phyloP scores from a whole-genome alignment of 2,797 vertebrate species.

The Austrolebias charrua region DNA sequence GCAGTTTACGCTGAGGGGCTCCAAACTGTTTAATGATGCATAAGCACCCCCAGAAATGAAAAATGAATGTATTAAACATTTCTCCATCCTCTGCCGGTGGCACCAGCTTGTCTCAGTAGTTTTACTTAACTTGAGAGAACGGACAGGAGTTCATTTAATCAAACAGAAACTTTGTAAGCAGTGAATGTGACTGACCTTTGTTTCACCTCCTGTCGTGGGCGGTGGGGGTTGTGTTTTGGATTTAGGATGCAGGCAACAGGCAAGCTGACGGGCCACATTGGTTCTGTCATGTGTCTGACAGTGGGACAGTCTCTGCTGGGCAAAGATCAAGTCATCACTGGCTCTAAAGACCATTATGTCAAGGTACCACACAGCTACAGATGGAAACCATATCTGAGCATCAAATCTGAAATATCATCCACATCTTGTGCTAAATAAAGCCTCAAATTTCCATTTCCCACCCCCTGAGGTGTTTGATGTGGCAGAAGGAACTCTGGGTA shows the following conservation, averaged over 20 bases:
- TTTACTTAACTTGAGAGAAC: conserved; percentile 31
- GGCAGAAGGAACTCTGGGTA: conserved; percentile 86
- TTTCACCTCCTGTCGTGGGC: conserved; percentile 11
- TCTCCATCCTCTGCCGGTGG: conserved; percentile 39
- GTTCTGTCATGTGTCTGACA: conserved; percentile 96
- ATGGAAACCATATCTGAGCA: neutral
- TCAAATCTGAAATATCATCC: neutral
- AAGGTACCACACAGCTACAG: conserved; percentile 80
- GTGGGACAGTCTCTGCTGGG: conserved; percentile 87
- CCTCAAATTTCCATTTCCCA: neutral
- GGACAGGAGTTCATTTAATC: conserved; percentile 41
- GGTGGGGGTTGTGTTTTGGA: conserved; percentile 26
- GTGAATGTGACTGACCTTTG: conserved; percentile 48
- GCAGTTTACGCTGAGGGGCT: conserved; percentile 52
- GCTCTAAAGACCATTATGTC: conserved; percentile 97
- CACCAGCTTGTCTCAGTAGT: conserved; percentile 35
- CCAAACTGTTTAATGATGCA: conserved; percentile 57
- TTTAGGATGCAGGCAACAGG: conserved; percentile 89
- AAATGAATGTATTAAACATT: conserved; percentile 50
- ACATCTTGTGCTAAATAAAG: neutral
- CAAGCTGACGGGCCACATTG: conserved; percentile 94
- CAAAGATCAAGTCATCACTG: conserved; percentile 95
- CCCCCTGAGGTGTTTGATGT: conserved; percentile 91
- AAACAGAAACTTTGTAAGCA: conserved; percentile 22
- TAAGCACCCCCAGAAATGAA: conserved; percentile 48